Base-by-base conservation (phyloP, 2,113 vertebrate genomes). In the Leptobrachium leishanense region DNA sequence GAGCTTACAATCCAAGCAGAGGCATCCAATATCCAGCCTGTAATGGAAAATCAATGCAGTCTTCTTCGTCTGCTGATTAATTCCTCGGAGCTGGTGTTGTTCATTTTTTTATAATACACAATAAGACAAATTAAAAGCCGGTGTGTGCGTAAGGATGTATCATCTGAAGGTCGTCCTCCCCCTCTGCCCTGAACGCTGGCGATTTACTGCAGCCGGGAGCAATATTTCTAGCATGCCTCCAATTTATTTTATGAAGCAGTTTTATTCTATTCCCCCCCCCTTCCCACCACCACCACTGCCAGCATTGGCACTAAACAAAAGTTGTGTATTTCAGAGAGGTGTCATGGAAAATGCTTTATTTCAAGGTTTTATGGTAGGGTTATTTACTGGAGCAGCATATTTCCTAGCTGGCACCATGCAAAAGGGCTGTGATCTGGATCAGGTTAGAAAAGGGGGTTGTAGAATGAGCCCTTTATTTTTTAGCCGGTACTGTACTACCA, bases 381-480 rank as follows among this genome's bases (percentile, higher is more conserved):
- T 74, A 74, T 74, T 81, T 81, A 81, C 78, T 81, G 78, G 73
- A 68, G 65, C 71, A 81, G 78, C 78, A 81, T 50, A 81, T 72
- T 79, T 65, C 70, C 43, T 70, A 39, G 70, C 20, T 79, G 50
- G 55, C 74, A 50, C 46, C 46, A 50, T 50, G 46, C 8, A 50
- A 50, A 50, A 50, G 4, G 4, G 46, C 4, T 4, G 4, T 4
- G 1, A 8, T 5, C 46, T 50, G 8, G 46, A 50, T 8, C 4
- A 5, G 4, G 4, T 8, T 50, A 50, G 1, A 8, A 4, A 50
- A 50, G 46, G 46, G 4, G 8, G 46, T 31, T 31, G 20, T 31
- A 50, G 46, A 50, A 50, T 5, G 4, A 5, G 46, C 46, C 4
- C 46, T 8, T 8, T 4, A 5, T 4, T 50, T 8, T 50, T 8